Base-by-base conservation (phyloP, 2,888 invertebrate genomes). In the Lamproptera curius region DNA sequence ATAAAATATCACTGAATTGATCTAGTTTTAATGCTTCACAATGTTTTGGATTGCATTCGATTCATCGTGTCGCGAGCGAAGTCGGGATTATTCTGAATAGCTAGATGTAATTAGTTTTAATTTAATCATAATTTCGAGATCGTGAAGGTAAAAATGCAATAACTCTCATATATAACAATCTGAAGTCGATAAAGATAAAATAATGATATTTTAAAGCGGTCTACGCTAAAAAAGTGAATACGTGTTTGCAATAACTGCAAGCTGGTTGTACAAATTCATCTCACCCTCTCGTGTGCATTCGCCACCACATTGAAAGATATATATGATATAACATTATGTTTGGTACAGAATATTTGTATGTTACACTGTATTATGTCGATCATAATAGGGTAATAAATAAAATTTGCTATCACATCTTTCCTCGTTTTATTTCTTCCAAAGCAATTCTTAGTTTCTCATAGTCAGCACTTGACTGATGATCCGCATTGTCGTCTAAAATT, bases 391-490 rank as follows among this genome's bases (percentile, higher is more conserved):
- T 78, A 76, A 66, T 60, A 64, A 77, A 81, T 80, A 82, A 31
- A 80, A 83, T 82, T 82, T 82, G 82, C 79, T 82, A 83, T 83
- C 76, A 77, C 76, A 76, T 79, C 73, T 63, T 57, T 50, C 53
- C 42, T 58, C 66, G 63, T 76, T 62, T 68, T 58, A 45, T 56
- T 62, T 0, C 23, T n/a, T n/a, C n/a, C n/a, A n/a, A n/a, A n/a
- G n/a, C n/a, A n/a, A n/a, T n/a, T n/a, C n/a, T n/a, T n/a, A n/a
- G n/a, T n/a, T n/a, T n/a, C n/a, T n/a, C n/a, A n/a, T n/a, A n/a
- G n/a, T n/a, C n/a, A n/a, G n/a, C n/a, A n/a, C n/a, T n/a, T n/a
- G n/a, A n/a, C n/a, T n/a, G n/a, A n/a, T n/a, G n/a, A n/a, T n/a
- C n/a, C n/a, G n/a, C n/a, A n/a, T n/a, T n/a, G n/a, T n/a, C n/a